A percentile compares a stretch with the other conserved stretches of the same genome.
These are phyloP conservation scores for Drosophila punjabiensis DNA, from an alignment of 1,140 invertebrate species.

Conservation along the genomic window DNA sequence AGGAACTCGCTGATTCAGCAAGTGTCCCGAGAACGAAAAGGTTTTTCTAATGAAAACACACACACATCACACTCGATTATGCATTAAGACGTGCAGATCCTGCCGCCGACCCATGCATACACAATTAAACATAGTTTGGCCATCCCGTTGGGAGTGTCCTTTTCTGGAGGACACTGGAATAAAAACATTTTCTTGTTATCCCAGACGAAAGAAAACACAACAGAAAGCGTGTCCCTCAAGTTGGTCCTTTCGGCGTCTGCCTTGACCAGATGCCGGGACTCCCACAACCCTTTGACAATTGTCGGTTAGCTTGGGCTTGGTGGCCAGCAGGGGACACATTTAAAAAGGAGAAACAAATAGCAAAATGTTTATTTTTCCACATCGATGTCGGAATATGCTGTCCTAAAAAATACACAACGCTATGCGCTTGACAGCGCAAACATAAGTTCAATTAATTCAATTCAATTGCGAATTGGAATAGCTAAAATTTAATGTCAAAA, in stretches of 20 bases:
- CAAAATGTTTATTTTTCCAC: conserved; percentile 22
- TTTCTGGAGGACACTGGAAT: conserved; percentile 14
- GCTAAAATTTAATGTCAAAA: background rate
- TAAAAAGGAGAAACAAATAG: background rate
- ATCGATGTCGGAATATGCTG: conserved; percentile 4
- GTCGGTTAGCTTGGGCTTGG: background rate
- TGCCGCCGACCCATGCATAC: conserved; percentile 19
- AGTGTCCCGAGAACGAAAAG: conserved; percentile 10
- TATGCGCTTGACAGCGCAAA: background rate
- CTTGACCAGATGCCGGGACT: conserved; percentile 21
- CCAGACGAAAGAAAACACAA: conserved; percentile 16
- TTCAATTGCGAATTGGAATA: background rate
- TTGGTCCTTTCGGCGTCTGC: conserved; percentile 9
- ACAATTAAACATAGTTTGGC: conserved; percentile 42
- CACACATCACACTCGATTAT: conserved; percentile 45
- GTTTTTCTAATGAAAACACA: conserved; percentile 29
- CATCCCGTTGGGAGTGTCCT: conserved; percentile 1
- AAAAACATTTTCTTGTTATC: conserved; percentile 36
- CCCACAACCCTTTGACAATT: conserved; percentile 34
- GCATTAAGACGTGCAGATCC: conserved; percentile 2
- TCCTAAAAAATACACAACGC: background rate
- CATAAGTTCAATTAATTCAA: background rate
- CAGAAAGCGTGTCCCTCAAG: background rate
- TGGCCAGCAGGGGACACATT: conserved; percentile 1
- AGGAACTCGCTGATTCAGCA: conserved; percentile 34